Base-by-base conservation (phyloP, 1,140 invertebrate species). In the Zaprionus capensis region DNA sequence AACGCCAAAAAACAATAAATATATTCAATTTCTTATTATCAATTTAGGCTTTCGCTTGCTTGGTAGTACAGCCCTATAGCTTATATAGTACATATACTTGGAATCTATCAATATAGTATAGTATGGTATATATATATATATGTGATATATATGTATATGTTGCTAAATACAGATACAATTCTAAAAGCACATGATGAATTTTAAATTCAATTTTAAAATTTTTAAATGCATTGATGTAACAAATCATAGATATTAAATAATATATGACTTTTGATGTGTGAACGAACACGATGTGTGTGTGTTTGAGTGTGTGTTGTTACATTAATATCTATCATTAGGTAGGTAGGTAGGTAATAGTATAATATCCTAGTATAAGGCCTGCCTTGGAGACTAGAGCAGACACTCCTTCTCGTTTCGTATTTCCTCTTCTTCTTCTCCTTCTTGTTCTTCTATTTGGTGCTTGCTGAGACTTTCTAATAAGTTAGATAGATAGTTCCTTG, bases 201-300 rank as follows among this genome's bases (percentile, higher is more conserved):
- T 82, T 64, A 53, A 76, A 76, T 76, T 76, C 68, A 65, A 55
- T 65, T 87, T 73, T 53, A 57, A 87, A 82, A 80, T 61, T 79
- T 72, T 73, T 88, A 88, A 88, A 88, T 88, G 84, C 84, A 90
- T 84, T 80, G 64, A 87, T 88, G 63, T 76, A 87, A 84, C 83
- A 87, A 81, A 78, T 59, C 44, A 77, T 67, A 61, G 53, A 41
- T 38, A 66, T 11, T 77, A 55, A 26, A 38, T 71, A 51, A 46
- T 76, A 51, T 67, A 76, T 71, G 53, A 34, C 38, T 26, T 44
- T 26, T 71, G 41, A 66, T 65, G 28, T 65, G 7, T 55, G 11
- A 20, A 46, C 41, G n/a, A 24, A 46, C 15, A 20, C n/a, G 49
- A 14, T 62, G 26, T 31, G 28, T 7, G 22, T 59, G 20, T 36